phyloP scores from a whole-genome alignment of 2,113 vertebrate species.

The Lagopus muta region DNA sequence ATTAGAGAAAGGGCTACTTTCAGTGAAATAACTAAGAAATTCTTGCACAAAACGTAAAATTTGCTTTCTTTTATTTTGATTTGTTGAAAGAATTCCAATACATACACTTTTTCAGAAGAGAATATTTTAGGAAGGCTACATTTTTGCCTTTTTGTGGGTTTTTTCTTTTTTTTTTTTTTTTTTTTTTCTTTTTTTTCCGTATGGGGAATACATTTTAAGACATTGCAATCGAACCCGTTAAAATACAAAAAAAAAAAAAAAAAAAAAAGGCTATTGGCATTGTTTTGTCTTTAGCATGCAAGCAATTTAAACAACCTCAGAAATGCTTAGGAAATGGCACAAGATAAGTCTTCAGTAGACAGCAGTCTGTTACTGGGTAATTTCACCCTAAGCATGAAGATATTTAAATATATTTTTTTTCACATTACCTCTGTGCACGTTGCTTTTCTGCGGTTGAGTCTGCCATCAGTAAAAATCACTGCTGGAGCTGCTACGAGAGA shows the following conservation, averaged over 20 bases:
- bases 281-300: neutral
- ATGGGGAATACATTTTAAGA: neutral
- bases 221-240: neutral
- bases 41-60: neutral
- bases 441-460: neutral
- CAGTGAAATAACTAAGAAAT: neutral
- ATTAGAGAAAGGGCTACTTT: neutral
- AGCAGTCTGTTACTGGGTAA: neutral
- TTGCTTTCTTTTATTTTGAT: neutral
- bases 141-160: neutral
- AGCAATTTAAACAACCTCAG: neutral
- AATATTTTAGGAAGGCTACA: neutral
- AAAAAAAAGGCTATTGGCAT: neutral
- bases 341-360: neutral
- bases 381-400: neutral
- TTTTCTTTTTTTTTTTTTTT: neutral
- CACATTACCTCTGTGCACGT: neutral
- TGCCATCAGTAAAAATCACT: neutral
- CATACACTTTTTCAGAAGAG: neutral
- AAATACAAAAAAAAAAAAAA: neutral
- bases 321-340: neutral
- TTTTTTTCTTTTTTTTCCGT: neutral
- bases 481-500: neutral
- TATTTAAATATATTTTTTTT: neutral
- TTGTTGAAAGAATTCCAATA: neutral